A percentile compares a stretch with the other conserved stretches of the same genome.
Conservation (phyloP, 2,888 invertebrate species). For the Trilocha varians region DNA sequence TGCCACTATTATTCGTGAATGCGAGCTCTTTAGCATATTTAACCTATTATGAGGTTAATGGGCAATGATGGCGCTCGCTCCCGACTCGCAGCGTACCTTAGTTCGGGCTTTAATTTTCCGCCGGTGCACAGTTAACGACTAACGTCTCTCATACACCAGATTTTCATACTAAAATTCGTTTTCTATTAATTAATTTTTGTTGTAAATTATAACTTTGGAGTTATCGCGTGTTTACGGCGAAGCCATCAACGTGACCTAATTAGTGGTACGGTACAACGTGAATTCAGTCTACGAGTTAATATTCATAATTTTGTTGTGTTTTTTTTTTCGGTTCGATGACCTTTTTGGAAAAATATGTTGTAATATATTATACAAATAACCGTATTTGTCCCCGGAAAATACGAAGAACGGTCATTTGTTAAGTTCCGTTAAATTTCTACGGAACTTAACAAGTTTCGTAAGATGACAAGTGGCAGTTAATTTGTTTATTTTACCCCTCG, state of each 20-base stretch:
- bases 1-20: slow-evolving; percentile 38
- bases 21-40: slow-evolving; percentile 59
- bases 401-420: too few relatives aligned
- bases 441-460: too few relatives aligned
- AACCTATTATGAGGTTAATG: slow-evolving; percentile 63
- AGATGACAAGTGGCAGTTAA: too few relatives aligned
- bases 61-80: slow-evolving; percentile 45
- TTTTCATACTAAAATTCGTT: slow-evolving; percentile 16
- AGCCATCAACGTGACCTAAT: background rate
- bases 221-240: slow-evolving; percentile 9
- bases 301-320: background rate
- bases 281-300: background rate
- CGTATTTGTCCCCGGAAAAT: too few relatives aligned
- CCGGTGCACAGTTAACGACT: slow-evolving; percentile 43
- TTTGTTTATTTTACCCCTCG: too few relatives aligned
- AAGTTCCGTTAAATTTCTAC: too few relatives aligned
- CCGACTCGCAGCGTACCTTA: slow-evolving; percentile 27
- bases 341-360: too few relatives aligned
- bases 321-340: background rate
- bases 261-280: background rate
- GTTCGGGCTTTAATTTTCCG: slow-evolving; percentile 43
- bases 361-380: too few relatives aligned
- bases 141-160: slow-evolving; percentile 10
- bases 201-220: slow-evolving; percentile 11
- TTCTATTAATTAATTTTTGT: slow-evolving; percentile 9